Conservation (phyloP, 2,888 invertebrate species). For the Dascillus cervinus region DNA sequence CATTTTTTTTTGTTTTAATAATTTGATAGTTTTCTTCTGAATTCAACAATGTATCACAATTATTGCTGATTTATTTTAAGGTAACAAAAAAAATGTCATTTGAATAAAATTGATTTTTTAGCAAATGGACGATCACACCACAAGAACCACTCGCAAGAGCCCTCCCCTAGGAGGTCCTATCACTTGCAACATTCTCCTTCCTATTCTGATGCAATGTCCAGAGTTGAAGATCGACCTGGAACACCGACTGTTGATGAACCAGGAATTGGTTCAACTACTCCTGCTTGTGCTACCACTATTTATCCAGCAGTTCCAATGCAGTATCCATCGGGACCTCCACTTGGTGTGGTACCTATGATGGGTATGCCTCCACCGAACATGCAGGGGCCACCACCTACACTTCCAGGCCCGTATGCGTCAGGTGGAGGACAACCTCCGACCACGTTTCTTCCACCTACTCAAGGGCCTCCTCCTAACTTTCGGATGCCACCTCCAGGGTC, state of each 20-base stretch:
- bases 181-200: conserved; percentile 14
- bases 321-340: conserved; percentile 22
- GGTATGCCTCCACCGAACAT: conserved; percentile 25
- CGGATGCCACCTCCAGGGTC: conserved; percentile 39
- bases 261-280: conserved; percentile 20
- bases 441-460: conserved; percentile 20
- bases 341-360: conserved; percentile 28
- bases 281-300: conserved; percentile 6
- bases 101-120: too few species aligned
- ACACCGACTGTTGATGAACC: conserved; percentile 66
- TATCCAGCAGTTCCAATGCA: conserved; percentile 20
- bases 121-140: conserved; percentile 5
- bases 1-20: too few species aligned
- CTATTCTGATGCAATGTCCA: conserved; percentile 13
- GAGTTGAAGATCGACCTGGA: conserved; percentile 55
- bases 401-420: conserved; percentile 13
- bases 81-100: too few species aligned
- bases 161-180: conserved; percentile 19
- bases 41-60: too few species aligned
- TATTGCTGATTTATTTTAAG: too few species aligned
- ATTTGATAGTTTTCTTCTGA: too few species aligned
- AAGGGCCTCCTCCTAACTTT: conserved; percentile 38
- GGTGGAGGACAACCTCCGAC: conserved; percentile 7
- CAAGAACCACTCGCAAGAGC: conserved; percentile 8
- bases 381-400: conserved; percentile 33